phyloP scores from a whole-genome alignment of 2,797 vertebrate genomes.

The Macrochelys suwanniensis region DNA sequence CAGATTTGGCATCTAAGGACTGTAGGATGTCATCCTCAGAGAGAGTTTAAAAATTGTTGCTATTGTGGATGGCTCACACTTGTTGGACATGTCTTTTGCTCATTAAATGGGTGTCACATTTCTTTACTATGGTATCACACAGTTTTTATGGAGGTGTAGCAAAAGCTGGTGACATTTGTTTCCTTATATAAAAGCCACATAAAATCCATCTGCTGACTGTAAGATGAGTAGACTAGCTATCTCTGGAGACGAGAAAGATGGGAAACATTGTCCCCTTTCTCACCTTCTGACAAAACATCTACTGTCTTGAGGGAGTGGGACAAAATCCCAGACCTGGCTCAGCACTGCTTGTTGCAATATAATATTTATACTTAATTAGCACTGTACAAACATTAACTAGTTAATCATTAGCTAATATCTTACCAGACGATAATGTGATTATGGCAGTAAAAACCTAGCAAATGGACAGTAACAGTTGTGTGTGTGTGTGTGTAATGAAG shows the following conservation, averaged over 20 bases:
- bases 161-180: constrained; percentile 1
- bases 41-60: not conserved
- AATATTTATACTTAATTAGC: not conserved
- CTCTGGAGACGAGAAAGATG: not conserved
- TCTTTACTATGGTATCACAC: constrained; percentile 1
- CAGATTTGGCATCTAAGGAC: not conserved
- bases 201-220: not conserved
- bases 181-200: constrained; percentile 18
- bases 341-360: not conserved
- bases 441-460: not conserved
- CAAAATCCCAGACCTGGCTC: not conserved
- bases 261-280: not conserved
- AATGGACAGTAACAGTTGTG: not conserved
- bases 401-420: constrained; percentile 16
- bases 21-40: not conserved
- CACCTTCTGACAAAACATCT: not conserved
- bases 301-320: not conserved
- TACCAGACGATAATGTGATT: not conserved
- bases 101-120: not conserved
- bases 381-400: not conserved
- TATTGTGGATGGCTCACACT: not conserved
- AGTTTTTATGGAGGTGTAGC: constrained; percentile 33
- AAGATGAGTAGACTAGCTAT: not conserved
- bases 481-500: not conserved
- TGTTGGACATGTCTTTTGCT: not conserved